Percentiles rank a stretch among this genome's conserved stretches.
Evolutionary conservation across 2,797 vertebrate genomes (phyloP).

Genomic region (Buceros bicornis): DNA sequence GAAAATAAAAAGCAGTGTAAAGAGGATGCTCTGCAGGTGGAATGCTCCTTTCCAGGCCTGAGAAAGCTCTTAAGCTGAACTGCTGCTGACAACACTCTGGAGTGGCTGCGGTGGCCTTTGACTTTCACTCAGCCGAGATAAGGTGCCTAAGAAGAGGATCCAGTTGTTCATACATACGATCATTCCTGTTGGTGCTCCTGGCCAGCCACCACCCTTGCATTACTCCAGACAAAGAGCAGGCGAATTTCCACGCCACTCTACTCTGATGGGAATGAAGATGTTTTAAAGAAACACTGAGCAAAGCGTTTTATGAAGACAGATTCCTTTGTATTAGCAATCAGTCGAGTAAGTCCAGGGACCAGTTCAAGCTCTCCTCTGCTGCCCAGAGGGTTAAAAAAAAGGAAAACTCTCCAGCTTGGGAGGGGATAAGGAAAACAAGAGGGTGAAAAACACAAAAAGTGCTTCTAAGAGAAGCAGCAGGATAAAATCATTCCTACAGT

Average conservation of each 20-base stretch:
- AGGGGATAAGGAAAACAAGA: neutral
- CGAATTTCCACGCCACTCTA: neutral
- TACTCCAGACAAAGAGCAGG: neutral
- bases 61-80: neutral
- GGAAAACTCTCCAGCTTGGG: neutral
- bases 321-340: slow-evolving; percentile 43
- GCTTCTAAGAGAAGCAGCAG: slow-evolving; percentile 36
- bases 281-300: slow-evolving; percentile 4
- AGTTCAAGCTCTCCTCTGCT: neutral
- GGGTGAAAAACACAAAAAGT: neutral
- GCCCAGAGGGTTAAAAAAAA: neutral
- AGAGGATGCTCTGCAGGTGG: neutral
- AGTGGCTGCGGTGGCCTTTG: neutral
- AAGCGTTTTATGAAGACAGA: slow-evolving; percentile 22
- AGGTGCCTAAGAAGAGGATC: neutral
- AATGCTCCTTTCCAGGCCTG: neutral
- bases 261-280: neutral
- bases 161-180: accelerated
- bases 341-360: neutral
- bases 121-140: neutral
- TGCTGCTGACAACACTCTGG: neutral
- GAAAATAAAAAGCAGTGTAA: neutral
- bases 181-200: neutral
- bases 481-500: neutral
- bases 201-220: neutral